Percentiles rank a stretch among this genome's conserved stretches.
These are phyloP conservation scores for Melipona beecheii DNA, from an alignment of 2,888 invertebrate species.

Conservation along the genomic window DNA sequence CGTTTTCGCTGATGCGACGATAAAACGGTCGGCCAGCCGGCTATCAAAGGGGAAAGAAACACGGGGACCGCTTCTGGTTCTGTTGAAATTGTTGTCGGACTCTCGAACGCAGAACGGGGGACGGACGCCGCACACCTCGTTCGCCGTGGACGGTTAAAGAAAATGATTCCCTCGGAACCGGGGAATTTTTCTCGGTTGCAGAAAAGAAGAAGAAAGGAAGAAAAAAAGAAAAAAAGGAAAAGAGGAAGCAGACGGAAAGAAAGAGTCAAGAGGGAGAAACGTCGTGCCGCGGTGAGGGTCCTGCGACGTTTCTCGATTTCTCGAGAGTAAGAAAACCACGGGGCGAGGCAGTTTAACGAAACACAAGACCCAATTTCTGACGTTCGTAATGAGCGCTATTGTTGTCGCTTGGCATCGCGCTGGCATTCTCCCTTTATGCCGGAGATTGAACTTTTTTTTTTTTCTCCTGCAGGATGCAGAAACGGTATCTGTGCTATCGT, in stretches of 20 bases:
- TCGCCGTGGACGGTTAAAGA: conserved; percentile 23
- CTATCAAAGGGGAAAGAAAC: conserved; percentile 21
- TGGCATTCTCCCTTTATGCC: conserved; percentile 5
- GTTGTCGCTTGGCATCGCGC: conserved; percentile 54
- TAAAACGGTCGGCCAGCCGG: conserved; percentile 17
- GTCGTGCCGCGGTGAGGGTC: neutral
- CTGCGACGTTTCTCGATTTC: conserved; percentile 17
- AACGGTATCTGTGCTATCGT: conserved; percentile 35
- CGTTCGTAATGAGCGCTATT: conserved; percentile 78
- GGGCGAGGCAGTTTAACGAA: conserved; percentile 65
- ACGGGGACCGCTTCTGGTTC: neutral
- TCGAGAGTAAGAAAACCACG: conserved; percentile 32
- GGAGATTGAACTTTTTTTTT: conserved; percentile 53
- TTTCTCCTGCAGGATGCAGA: conserved; percentile 43
- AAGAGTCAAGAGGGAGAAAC: neutral
- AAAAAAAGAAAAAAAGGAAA: neutral
- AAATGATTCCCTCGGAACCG: conserved; percentile 42
- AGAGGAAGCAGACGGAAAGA: neutral
- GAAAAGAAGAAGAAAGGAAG: neutral
- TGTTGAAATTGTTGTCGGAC: conserved; percentile 15
- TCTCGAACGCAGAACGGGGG: neutral
- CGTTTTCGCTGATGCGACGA: conserved; percentile 39
- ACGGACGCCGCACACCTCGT: neutral
- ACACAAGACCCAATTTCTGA: conserved; percentile 73
- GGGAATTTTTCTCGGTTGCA: neutral